Evolutionary conservation across 2,113 vertebrate species (phyloP), one percentile per base, ranked within the genome.

Genomic region (Struthidea cinerea): DNA sequence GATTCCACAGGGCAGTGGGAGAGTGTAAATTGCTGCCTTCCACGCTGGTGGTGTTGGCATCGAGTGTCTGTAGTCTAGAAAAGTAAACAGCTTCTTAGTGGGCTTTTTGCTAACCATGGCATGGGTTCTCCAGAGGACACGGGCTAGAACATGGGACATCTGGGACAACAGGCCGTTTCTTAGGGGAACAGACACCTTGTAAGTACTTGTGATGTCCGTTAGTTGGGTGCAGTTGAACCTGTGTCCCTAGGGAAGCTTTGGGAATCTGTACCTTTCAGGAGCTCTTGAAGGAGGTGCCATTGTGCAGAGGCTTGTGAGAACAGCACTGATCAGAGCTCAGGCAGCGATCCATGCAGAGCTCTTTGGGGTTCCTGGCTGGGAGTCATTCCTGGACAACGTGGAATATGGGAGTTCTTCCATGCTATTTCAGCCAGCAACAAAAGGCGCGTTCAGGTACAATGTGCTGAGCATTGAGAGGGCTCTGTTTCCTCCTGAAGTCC

Each of bases 391-490:
- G 39, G 63, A 55, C 35, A 50, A n/a, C 0, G 0, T 6, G 37
- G 57, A 76, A 44, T 47, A 26, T 7, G 22, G 44, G 23, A 80
- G 21, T 19, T n/a, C 59, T 85, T 37, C 27, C 1, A 2, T 0
- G 0, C 20, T 28, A 9, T 49, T 53, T 85, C 49, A 78, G 4
- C 30, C 33, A 67, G 27, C 56, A 74, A 33, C 28, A 84, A 81
- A 50, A 7, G 18, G 33, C 0, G 0, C 42, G 41, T 12, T 74
- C 24, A 13, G 37, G n/a, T 65, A 42, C 11, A 15, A 57, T 1
- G 3, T 21, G 10, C 65, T 49, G 61, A 70, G 41, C 20, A 8
- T 10, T 42, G n/a, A 60, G 56, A 81, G 35, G 35, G 16, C 33
- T 84, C 17, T 42, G 7, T 61, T 55, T 77, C 59, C 76, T 84